phyloP scores from a whole-genome alignment of 2,113 vertebrate species.

The Acanthochromis polyacanthus region DNA sequence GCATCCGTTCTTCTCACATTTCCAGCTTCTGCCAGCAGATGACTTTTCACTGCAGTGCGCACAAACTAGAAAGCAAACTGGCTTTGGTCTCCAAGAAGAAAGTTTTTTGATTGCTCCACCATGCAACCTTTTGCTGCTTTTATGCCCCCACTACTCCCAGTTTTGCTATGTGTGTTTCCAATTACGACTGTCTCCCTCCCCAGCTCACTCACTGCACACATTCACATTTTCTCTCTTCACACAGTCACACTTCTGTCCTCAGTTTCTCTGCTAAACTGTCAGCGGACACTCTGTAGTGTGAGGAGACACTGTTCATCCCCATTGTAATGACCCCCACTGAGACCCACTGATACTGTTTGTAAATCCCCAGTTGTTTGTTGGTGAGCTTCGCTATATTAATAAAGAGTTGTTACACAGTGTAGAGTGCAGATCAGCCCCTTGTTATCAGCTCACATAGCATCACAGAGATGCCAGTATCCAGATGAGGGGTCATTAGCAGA shows the following conservation, averaged over 20 bases:
- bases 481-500: constrained; percentile 66
- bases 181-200: constrained; percentile 43
- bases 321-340: constrained; percentile 83
- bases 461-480: constrained; percentile 33
- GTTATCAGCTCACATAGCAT: constrained; percentile 45
- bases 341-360: constrained; percentile 62
- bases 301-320: constrained; percentile 52
- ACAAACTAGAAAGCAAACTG: neutral
- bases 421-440: constrained; percentile 54
- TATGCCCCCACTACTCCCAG: constrained; percentile 30
- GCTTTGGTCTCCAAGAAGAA: constrained; percentile 29
- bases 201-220: constrained; percentile 28
- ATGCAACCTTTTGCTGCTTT: constrained; percentile 35
- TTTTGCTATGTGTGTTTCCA: constrained; percentile 53
- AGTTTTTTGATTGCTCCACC: constrained; percentile 47
- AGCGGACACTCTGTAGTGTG: constrained; percentile 25
- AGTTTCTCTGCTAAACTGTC: constrained; percentile 38
- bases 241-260: constrained; percentile 22
- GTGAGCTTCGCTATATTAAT: constrained; percentile 61
- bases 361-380: constrained; percentile 71
- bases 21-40: neutral
- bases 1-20: neutral
- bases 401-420: constrained; percentile 56
- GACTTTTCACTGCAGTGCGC: neutral
- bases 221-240: constrained; percentile 5